Conservation (phyloP, 2,797 vertebrate species). For the Fistularia commersonii region DNA sequence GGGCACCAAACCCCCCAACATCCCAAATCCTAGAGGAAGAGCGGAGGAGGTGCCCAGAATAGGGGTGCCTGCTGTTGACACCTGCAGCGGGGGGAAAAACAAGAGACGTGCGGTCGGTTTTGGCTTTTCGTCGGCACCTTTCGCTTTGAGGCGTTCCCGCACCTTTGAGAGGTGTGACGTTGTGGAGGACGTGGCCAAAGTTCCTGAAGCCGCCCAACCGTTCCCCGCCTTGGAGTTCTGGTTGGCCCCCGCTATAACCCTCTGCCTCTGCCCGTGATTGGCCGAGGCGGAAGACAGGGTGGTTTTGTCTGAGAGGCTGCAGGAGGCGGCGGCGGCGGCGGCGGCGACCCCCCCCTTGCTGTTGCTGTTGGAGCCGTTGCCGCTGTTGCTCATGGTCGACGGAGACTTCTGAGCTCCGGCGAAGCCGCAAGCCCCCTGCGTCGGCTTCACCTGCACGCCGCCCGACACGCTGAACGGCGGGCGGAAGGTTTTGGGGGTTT, state of each 20-base stretch:
- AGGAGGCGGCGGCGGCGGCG: conserved; percentile 19
- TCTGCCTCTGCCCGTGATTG: conserved; percentile 71
- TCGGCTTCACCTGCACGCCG: conserved; percentile 48
- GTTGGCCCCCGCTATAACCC: conserved; percentile 55
- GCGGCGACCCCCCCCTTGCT: too few species aligned
- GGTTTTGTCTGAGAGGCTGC: conserved; percentile 49
- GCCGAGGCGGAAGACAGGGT: conserved; percentile 45
- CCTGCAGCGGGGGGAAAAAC: conserved; percentile 35
- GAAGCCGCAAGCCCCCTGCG: conserved; percentile 53
- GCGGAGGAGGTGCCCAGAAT: conserved; percentile 87
- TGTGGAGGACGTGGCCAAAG: conserved; percentile 62
- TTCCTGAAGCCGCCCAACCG: conserved; percentile 59
- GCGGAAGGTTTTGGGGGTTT: conserved; percentile 57
- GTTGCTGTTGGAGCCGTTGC: conserved; percentile 34
- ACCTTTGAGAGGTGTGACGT: conserved; percentile 77
- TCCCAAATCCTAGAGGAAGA: conserved; percentile 92
- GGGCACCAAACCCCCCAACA: conserved; percentile 95
- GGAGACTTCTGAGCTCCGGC: conserved; percentile 58
- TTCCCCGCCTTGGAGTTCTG: conserved; percentile 69
- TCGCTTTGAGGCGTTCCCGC: conserved; percentile 6
- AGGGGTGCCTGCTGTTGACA: conserved; percentile 78
- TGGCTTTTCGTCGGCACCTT: too few species aligned
- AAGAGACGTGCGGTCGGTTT: too few species aligned
- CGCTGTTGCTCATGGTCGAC: conserved; percentile 35
- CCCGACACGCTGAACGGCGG: conserved; percentile 55